Evolutionary conservation across 2,113 vertebrate genomes (phyloP).

Genomic region (Argyrosomus japonicus): DNA sequence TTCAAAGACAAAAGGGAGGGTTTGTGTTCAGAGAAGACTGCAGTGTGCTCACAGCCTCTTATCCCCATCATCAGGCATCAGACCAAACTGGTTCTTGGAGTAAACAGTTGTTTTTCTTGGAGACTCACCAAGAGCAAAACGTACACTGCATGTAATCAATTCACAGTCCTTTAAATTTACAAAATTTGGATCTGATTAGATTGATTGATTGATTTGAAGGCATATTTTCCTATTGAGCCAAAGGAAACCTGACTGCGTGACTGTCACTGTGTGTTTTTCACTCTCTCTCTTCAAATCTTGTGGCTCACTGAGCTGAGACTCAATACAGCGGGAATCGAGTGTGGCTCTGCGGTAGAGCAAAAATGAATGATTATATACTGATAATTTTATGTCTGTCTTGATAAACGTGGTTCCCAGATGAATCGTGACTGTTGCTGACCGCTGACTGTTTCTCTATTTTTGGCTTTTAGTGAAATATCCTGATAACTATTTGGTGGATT

Average conservation of each 20-base stretch:
- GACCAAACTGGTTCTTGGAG: not conserved
- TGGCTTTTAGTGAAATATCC: not conserved
- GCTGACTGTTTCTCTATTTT: not conserved
- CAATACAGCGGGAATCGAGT: not conserved
- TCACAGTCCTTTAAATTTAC: not conserved
- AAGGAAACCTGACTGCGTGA: not conserved
- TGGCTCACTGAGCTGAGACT: conserved; percentile 19
- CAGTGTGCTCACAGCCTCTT: not conserved
- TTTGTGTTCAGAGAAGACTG: conserved; percentile 17
- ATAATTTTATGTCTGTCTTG: not conserved
- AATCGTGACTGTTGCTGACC: not conserved
- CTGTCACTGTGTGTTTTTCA: not conserved
- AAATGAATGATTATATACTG: not conserved
- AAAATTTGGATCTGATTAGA: not conserved
- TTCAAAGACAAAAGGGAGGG: conserved; percentile 25
- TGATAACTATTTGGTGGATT: not conserved
- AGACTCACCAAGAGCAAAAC: not conserved
- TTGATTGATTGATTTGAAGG: not conserved
- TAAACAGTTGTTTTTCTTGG: not conserved
- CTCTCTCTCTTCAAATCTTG: not conserved
- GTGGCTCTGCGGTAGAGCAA: not conserved
- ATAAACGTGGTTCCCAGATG: too few relatives aligned
- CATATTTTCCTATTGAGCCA: not conserved
- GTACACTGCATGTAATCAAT: not conserved
- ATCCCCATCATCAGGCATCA: not conserved